Base-by-base conservation (phyloP, 2,888 invertebrate species). In the Drosophila anomelani region DNA sequence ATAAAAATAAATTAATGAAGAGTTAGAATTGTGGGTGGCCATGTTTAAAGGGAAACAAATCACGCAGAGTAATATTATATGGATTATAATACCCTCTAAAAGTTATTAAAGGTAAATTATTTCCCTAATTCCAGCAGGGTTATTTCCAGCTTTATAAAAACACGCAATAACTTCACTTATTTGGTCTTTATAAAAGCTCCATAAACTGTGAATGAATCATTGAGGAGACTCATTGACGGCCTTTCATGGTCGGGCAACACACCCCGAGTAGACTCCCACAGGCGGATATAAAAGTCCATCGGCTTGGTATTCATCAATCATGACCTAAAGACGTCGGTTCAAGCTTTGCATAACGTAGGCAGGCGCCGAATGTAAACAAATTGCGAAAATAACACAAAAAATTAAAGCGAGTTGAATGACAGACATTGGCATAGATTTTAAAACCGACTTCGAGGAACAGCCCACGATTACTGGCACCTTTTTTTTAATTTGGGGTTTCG, bases 381-480 rank as follows among this genome's bases (percentile, higher is more conserved):
- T 71, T 44, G 63, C 46, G 46, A 63, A 46, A 38, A 17, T 72
- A 56, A 43, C 39, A 51, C 61, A 47, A 54, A 64, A 64, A 76
- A 68, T 55, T 44, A 7, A 43, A 15, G 41, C 51, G 56, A 56
- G 78, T 79, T 82, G 78, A 85, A 80, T 69, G 78, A 67, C 83
- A 79, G 83, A 49, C 85, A 85, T 82, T 85, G 85, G 85, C 88
- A 85, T 68, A 87, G 78, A 85, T 87, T 39, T 51, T 29, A 34
- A 32, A 46, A 29, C 10, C 39, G 34, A 32, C 47, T 68, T 55
- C 29, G 69, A n/a, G 60, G 49, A 69, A 75, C 78, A 77, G 71
- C 78, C 81, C 86, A 86, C 78, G 72, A 69, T 60, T 44, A 73
- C 20, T 36, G 54, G 38, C 7, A 38, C n/a, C 10, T 57, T 38